Conservation (phyloP, 2,888 invertebrate species). For the Eristalinus sepulchralis region DNA sequence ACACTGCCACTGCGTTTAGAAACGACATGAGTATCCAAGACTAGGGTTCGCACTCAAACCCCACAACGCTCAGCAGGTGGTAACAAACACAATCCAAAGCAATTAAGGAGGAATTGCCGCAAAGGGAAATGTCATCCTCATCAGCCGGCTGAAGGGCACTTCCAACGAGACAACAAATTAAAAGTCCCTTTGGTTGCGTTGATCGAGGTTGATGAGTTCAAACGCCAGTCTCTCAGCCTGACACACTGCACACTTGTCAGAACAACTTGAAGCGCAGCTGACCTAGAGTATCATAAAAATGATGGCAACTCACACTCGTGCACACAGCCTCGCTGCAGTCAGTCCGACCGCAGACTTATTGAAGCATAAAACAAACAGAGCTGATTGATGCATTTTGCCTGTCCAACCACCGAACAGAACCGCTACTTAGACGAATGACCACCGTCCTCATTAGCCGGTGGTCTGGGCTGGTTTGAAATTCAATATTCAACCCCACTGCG, state of each 20-base stretch:
- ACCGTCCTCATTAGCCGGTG: slow-evolving; percentile 48
- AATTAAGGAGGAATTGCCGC: neutral
- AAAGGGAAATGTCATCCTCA: neutral
- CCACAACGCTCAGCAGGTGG: neutral
- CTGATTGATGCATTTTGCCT: slow-evolving; percentile 62
- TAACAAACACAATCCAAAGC: neutral
- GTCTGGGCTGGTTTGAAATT: neutral
- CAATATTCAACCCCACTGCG: slow-evolving; percentile 1
- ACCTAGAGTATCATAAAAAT: slow-evolving; percentile 35
- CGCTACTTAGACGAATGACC: slow-evolving; percentile 46
- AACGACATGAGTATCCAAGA: too few species aligned
- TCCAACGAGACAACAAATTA: neutral
- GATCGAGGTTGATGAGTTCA: neutral
- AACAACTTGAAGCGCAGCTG: neutral
- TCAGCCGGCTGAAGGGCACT: neutral
- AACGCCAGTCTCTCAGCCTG: neutral
- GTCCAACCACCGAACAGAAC: slow-evolving; percentile 36
- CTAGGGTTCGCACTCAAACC: neutral
- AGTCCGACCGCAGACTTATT: slow-evolving; percentile 45
- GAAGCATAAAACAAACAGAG: slow-evolving; percentile 57
- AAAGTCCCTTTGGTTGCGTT: neutral
- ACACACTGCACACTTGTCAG: neutral
- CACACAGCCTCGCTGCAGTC: neutral
- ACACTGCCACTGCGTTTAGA: too few species aligned
- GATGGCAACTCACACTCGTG: slow-evolving; percentile 46